Base-by-base conservation (phyloP, 2,113 vertebrate genomes). In the Pseudorasbora parva region DNA sequence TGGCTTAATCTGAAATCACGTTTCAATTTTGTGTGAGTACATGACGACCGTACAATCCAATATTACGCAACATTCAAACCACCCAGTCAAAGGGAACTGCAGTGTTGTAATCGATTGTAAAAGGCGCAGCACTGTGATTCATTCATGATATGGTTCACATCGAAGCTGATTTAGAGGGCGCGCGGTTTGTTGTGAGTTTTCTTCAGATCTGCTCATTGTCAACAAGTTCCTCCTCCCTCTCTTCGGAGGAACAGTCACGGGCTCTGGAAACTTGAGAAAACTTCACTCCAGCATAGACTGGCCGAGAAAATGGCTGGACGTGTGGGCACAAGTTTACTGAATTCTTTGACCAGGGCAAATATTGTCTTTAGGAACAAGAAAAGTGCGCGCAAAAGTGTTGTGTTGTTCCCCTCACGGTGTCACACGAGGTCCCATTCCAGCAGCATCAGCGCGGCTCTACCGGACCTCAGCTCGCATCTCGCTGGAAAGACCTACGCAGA, bases 401-500 rank as follows among this genome's bases (percentile, higher is more conserved):
- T 19, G 19, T 23, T 19, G 19, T 23, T 41, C 14, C 12, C n/a
- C 41, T 54, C 54, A 12, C 25, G 10, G 27, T 37, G 68, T 66
- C 8, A 72, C 5, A 27, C 5, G 6, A 60, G 62, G 7, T 43
- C 71, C 15, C 15, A 77, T 15, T 85, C 75, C 68, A 33, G 2
- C 59, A 14, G 59, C 19, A 33, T 27, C 17, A 51, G 43, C 43
- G 78, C 78, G 41, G 45, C 78, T 81, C 79, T 7, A 23, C 41
- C 8, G 0, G 27, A 72, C 41, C 51, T 80, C 78, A 84, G 76
- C 79, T 57, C 88, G 5, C 23, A 73, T 25, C 49, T 86, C 30
- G 84, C 59, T 27, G 27, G 85, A 25, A 88, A 77, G 30, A 90
- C 90, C 0, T 94, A 96, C 88, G 41, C 78, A 43, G 91, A 92